Evolutionary conservation across 2,113 vertebrate species (phyloP).

Genomic region (Nycticryphes semicollaris): DNA sequence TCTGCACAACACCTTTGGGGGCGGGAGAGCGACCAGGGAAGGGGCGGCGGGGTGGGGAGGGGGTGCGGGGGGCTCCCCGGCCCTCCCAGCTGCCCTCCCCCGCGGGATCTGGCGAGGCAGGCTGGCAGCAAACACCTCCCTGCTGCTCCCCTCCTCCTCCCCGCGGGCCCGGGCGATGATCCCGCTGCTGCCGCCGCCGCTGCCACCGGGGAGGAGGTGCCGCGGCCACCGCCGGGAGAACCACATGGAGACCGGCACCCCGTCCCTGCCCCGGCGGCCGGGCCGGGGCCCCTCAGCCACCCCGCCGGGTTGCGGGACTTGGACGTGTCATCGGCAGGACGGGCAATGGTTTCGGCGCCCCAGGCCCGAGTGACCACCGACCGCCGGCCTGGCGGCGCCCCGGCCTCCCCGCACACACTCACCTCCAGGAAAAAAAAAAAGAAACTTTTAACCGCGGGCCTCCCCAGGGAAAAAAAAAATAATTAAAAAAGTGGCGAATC

Average conservation of each 20-base stretch:
- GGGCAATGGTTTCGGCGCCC: conserved; percentile 82
- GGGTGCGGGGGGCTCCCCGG: neutral
- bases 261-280: conserved; percentile 41
- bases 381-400: conserved; percentile 63
- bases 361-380: conserved; percentile 70
- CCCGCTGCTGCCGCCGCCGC: conserved; percentile 71
- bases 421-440: conserved; percentile 68
- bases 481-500: conserved; percentile 3
- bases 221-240: conserved; percentile 46
- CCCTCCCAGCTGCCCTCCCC: conserved; percentile 62
- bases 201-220: conserved; percentile 12
- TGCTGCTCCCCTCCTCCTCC: conserved; percentile 64
- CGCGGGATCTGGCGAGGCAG: conserved; percentile 55
- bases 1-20: conserved; percentile 78
- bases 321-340: conserved; percentile 86
- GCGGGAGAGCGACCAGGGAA: conserved; percentile 52
- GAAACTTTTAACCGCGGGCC: conserved; percentile 69
- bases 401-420: conserved; percentile 67
- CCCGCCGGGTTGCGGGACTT: conserved; percentile 57
- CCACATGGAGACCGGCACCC: conserved; percentile 68
- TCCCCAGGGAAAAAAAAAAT: neutral
- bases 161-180: conserved; percentile 74
- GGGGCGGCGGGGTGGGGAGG: conserved; percentile 54
- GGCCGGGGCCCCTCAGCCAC: conserved; percentile 1
- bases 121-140: conserved; percentile 73